Base-by-base conservation (phyloP, 2,113 vertebrate genomes). In the Paedocypris sp. region DNA sequence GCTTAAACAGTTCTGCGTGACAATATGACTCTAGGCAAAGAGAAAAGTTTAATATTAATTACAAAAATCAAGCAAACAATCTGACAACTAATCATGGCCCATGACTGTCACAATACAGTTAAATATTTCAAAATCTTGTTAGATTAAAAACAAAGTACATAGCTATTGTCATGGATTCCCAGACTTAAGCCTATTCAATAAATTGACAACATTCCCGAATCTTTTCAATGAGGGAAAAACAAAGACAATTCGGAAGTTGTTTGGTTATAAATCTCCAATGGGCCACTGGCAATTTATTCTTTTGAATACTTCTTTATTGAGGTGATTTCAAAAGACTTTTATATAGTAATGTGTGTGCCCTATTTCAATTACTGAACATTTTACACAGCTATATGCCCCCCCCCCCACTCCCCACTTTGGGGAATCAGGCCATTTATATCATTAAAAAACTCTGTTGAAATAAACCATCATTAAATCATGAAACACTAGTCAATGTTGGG, bases 111-210 rank as follows among this genome's bases (percentile, higher is more conserved):
- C 38, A 49, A 49, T 28, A 4, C 11, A 49, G 43, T 58, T 6
- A 49, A 16, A 58, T 43, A 42, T 49, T 58, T 41, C n/a, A 49
- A 41, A 28, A n/a, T n/a, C 9, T 1, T 23, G 19, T 9, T 12
- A n/a, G 28, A 57, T 41, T 53, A 16, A 32, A 32, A 50, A 49
- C 22, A 23, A 18, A 35, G n/a, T n/a, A 43, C 45, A 42, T 49
- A 25, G 10, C 56, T 67, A 62, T 61, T 39, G 45, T 66, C 42
- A 22, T 52, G 29, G 16, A 46, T 11, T 38, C 16, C 33, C 43
- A 20, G 54, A 41, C 36, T 32, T 25, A 13, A 9, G n/a, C 16
- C 41, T 23, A 54, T 67, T 67, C n/a, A n/a, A n/a, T n/a, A n/a
- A n/a, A n/a, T n/a, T n/a, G n/a, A n/a, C n/a, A n/a, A n/a, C n/a